Evolutionary conservation across 2,797 vertebrate species (phyloP).

Genomic region (Sebastes umbrosus): DNA sequence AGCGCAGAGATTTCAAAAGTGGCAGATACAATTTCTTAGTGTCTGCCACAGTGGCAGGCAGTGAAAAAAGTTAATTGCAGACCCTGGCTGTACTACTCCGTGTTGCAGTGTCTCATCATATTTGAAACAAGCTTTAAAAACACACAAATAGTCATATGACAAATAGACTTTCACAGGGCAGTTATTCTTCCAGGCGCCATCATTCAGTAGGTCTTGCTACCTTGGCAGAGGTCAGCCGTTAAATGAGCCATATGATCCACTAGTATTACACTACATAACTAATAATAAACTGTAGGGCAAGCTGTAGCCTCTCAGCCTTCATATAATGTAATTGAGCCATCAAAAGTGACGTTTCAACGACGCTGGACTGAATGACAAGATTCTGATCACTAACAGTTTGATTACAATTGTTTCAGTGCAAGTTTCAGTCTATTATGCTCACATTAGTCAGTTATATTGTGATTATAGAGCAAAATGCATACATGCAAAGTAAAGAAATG

Average conservation of each 20-base stretch:
- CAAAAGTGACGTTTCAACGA: constrained; percentile 25
- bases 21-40: no score
- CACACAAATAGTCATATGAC: neutral
- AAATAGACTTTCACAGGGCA: neutral
- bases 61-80: no score
- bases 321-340: constrained; percentile 37
- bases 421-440: neutral
- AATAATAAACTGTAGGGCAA: constrained; percentile 21
- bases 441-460: neutral
- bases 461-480: neutral
- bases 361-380: neutral
- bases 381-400: neutral
- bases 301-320: constrained; percentile 11
- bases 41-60: no score
- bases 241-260: constrained; percentile 48
- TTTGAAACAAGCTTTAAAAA: neutral
- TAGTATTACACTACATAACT: constrained; percentile 23
- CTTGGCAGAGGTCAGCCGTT: constrained; percentile 21
- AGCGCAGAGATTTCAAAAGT: no score
- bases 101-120: neutral
- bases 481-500: neutral
- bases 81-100: no score
- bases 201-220: constrained; percentile 17
- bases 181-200: constrained; percentile 27
- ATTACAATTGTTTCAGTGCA: neutral